Evolutionary conservation across 53 echinoderm and acorn worm species (phyloP).

Genomic region (Holothuria leucospilota): DNA sequence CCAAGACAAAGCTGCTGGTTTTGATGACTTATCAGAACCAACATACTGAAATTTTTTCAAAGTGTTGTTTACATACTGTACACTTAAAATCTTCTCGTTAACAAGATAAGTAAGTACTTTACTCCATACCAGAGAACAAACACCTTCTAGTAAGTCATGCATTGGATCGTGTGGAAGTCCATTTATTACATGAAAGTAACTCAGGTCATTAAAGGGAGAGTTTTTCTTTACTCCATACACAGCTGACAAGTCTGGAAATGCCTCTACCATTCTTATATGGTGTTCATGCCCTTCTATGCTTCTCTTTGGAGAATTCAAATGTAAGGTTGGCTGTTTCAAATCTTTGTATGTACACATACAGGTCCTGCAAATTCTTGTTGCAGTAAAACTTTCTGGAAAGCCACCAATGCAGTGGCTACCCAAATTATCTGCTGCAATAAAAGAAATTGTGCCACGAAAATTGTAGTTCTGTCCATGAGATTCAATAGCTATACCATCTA

Average conservation of each 20-base stretch:
- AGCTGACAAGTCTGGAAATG: neutral
- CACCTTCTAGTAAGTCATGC: conserved; percentile 27
- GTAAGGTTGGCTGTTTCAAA: no score
- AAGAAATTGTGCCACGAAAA: neutral
- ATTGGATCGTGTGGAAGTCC: conserved; percentile 44
- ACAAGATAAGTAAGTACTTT: neutral
- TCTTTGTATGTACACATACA: conserved; percentile 16
- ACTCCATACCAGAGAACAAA: conserved; percentile 5
- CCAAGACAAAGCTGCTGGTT: conserved; percentile 33
- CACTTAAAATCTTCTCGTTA: neutral
- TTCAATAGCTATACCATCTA: conserved; percentile 7
- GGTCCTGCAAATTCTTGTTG: conserved; percentile 17
- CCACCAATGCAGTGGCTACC: conserved; percentile 12
- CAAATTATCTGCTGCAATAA: conserved; percentile 4
- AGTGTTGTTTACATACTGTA: conserved; percentile 32
- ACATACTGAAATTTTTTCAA: conserved; percentile 42
- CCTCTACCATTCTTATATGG: neutral
- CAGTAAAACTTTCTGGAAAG: conserved; percentile 16
- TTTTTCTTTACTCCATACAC: neutral
- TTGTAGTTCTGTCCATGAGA: neutral
- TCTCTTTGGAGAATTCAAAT: no score
- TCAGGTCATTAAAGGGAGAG: conserved; percentile 41
- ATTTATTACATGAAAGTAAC: conserved; percentile 40
- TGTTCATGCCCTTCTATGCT: no score
- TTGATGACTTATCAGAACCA: conserved; percentile 45